A percentile compares a stretch with the other conserved stretches of the same genome.
Conservation (phyloP, 2,797 vertebrate species). For the Peromyscus melanophrys region DNA sequence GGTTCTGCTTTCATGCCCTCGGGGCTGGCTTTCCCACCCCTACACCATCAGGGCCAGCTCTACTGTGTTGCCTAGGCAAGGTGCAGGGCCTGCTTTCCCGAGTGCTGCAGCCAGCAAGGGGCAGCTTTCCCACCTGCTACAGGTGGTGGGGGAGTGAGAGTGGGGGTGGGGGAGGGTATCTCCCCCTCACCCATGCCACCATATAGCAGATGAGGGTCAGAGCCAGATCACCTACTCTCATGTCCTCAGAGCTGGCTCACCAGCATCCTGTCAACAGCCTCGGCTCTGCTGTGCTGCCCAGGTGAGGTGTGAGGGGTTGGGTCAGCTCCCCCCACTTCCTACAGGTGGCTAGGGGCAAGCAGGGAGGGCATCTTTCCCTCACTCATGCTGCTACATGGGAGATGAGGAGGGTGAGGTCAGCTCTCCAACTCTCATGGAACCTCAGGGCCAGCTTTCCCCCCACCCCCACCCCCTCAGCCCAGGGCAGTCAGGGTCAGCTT, state of each 20-base stretch:
- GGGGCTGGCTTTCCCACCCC: not conserved
- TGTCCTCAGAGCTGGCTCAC: not conserved
- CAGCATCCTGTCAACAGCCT: not conserved
- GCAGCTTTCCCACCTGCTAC: not conserved
- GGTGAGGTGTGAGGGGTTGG: not conserved
- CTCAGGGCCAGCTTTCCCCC: too few species aligned
- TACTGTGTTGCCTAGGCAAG: not conserved
- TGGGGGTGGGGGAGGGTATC: not conserved
- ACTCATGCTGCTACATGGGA: not conserved
- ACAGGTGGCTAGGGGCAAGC: not conserved
- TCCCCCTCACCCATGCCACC: not conserved
- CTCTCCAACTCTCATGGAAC: not conserved
- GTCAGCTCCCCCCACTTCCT: not conserved
- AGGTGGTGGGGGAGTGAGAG: not conserved
- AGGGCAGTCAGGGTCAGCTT: not conserved
- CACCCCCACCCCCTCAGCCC: too few species aligned
- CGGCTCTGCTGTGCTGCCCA: not conserved
- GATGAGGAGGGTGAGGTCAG: not conserved
- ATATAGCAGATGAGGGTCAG: not conserved
- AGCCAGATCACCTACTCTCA: not conserved
- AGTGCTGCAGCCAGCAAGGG: not conserved
- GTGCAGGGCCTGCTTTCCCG: not conserved
- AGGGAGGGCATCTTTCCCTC: not conserved
- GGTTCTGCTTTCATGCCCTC: not conserved
- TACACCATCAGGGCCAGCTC: not conserved